Evolutionary conservation across 1,140 invertebrate species (phyloP).

Genomic region (Elysia chlorotica): DNA sequence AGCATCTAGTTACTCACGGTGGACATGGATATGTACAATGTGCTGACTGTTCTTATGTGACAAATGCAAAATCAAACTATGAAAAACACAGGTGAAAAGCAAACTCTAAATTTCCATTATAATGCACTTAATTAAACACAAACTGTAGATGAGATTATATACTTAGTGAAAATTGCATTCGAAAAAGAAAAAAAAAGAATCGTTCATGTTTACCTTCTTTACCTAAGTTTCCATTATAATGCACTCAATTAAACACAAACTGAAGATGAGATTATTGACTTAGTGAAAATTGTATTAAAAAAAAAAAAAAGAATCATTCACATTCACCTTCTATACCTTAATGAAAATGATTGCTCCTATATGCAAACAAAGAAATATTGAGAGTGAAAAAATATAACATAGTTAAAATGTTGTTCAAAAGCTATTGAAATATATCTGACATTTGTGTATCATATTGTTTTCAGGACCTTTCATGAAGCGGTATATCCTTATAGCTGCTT

Average conservation of each 20-base stretch:
- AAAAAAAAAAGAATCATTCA: neutral
- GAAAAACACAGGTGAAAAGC: slow-evolving; percentile 77
- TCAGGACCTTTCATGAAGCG: slow-evolving; percentile 21
- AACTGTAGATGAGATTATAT: neutral
- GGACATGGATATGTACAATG: slow-evolving; percentile 89
- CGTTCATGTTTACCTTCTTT: neutral
- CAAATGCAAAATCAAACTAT: slow-evolving; percentile 91
- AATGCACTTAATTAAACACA: neutral
- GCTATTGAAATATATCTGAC: neutral
- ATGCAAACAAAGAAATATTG: neutral
- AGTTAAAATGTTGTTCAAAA: too few species aligned
- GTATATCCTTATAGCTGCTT: slow-evolving; percentile 73
- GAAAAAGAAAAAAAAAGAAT: neutral
- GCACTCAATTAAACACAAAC: too few species aligned
- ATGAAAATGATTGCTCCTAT: too few species aligned
- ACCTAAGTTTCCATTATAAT: neutral
- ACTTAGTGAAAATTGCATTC: neutral
- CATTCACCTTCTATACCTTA: too few species aligned
- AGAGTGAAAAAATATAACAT: neutral
- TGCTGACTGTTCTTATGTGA: slow-evolving; percentile 88
- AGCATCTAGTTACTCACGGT: slow-evolving; percentile 88
- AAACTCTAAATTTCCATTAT: neutral
- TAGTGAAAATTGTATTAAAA: neutral
- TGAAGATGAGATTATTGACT: too few species aligned
- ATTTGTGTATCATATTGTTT: neutral